A percentile compares a stretch with the other conserved stretches of the same genome.
These are phyloP conservation scores for Epistrophella euchroma DNA, from an alignment of 2,888 invertebrate species.

Conservation along the genomic window DNA sequence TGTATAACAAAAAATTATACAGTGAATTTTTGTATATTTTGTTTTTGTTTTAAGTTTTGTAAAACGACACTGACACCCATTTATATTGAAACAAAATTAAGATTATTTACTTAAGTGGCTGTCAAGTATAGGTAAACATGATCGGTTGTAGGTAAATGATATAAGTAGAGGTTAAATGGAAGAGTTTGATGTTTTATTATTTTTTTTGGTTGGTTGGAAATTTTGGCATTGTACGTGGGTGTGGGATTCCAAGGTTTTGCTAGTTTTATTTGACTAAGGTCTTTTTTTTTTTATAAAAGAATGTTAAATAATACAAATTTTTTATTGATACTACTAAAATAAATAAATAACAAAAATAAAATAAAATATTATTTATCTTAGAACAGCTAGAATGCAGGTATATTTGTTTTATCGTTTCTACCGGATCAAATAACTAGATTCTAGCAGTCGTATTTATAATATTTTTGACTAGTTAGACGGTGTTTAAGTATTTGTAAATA, in stretches of 20 bases:
- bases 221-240: constrained; percentile 1
- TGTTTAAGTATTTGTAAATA: too few relatives aligned
- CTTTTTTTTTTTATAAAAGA: neutral
- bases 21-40: neutral
- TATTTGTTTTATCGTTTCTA: too few relatives aligned
- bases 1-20: neutral
- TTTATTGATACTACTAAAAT: neutral
- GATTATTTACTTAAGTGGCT: constrained; percentile 64
- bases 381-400: too few relatives aligned
- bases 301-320: neutral
- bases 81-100: constrained; percentile 36
- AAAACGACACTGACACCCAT: constrained; percentile 50
- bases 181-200: neutral
- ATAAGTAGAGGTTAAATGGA: constrained; percentile 26
- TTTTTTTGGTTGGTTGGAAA: neutral
- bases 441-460: too few relatives aligned
- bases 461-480: too few relatives aligned
- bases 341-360: neutral
- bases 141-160: constrained; percentile 9
- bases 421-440: too few relatives aligned
- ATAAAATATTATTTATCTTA: too few relatives aligned
- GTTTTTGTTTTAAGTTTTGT: constrained; percentile 24
- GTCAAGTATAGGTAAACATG: constrained; percentile 38
- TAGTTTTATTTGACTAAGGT: neutral
- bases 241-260: constrained; percentile 19